Percentiles rank a stretch among this genome's conserved stretches.
Conservation (phyloP, 1,140 invertebrate species). For the Conus ventricosus region DNA sequence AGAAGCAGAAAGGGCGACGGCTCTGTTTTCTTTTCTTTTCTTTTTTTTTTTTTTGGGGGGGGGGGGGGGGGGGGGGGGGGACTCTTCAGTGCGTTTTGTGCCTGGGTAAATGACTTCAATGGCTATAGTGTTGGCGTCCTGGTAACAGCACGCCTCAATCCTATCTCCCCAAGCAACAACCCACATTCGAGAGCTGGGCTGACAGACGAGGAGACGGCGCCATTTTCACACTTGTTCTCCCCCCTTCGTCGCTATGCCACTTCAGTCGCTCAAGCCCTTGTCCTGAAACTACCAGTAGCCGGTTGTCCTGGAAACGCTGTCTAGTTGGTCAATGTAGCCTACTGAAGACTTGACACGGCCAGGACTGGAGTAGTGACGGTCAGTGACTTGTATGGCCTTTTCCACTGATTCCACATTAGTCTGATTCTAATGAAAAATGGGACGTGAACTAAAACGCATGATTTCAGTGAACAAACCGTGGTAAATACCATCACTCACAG, state of each 20-base stretch:
- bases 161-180: background rate
- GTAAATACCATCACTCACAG: no score
- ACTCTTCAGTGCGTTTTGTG: background rate
- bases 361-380: background rate
- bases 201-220: background rate
- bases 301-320: background rate
- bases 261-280: background rate
- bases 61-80: background rate
- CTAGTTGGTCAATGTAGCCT: background rate
- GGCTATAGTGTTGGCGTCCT: background rate
- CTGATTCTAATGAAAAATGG: no score
- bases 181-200: background rate
- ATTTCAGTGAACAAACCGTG: no score
- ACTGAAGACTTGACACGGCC: background rate
- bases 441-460: no score
- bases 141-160: background rate
- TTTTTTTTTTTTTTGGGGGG: no score
- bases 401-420: no score
- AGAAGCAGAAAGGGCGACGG: no score
- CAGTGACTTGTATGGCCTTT: background rate
- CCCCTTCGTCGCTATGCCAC: background rate
- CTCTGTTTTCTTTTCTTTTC: no score
- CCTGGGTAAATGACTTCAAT: slow-evolving; percentile 6
- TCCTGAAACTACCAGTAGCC: background rate
- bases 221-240: background rate